phyloP scores from a whole-genome alignment of 2,888 invertebrate species.

The Chymomyza caudatula region DNA sequence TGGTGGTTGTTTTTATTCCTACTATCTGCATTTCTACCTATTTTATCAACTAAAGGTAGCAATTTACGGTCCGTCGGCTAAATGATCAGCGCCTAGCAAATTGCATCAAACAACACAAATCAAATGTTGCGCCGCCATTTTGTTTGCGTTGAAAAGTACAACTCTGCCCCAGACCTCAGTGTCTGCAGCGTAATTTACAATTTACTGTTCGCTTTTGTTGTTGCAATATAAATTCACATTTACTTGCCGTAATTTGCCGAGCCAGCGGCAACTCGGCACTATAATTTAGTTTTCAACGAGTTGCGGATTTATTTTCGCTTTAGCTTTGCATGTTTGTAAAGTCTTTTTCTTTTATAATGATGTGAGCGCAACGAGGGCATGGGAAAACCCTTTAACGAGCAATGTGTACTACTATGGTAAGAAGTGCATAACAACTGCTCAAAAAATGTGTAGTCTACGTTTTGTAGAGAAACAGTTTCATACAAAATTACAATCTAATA shows the following conservation, averaged over 20 bases:
- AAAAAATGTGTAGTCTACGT: not conserved
- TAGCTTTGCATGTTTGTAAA: conserved; percentile 48
- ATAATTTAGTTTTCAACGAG: conserved; percentile 58
- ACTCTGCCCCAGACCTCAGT: conserved; percentile 25
- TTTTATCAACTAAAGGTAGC: conserved; percentile 41
- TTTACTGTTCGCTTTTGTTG: conserved; percentile 35
- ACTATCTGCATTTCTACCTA: not conserved
- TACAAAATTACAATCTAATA: no score
- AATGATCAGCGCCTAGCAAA: conserved; percentile 65
- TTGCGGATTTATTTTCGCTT: conserved; percentile 5
- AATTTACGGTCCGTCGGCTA: conserved; percentile 61
- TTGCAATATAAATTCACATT: conserved; percentile 59
- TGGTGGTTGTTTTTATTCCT: conserved; percentile 1
- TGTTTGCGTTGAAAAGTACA: conserved; percentile 64
- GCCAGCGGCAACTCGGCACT: conserved; percentile 42
- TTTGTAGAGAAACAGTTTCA: not conserved
- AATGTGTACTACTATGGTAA: not conserved
- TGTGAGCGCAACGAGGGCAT: conserved; percentile 8
- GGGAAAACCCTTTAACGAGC: not conserved
- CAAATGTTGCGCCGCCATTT: conserved; percentile 58
- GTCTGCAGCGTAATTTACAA: conserved; percentile 36
- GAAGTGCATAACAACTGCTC: not conserved
- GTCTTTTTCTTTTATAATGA: conserved; percentile 37
- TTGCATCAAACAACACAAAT: conserved; percentile 31
- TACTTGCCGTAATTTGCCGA: conserved; percentile 57